Conservation (phyloP, 64 coral and sea anemone genomes). For the Pocillopora damicornis region DNA sequence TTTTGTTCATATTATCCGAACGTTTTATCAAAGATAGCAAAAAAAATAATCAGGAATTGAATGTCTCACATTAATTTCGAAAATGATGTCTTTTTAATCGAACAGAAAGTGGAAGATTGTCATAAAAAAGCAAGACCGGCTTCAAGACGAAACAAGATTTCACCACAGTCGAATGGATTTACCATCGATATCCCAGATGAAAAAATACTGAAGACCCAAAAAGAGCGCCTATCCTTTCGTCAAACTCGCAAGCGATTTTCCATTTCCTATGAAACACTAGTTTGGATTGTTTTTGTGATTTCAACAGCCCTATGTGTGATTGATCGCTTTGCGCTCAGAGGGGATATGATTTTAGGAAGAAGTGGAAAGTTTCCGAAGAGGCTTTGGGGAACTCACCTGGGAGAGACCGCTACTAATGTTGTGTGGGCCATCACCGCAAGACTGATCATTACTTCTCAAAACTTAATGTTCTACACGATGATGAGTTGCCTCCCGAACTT, state of each 20-base stretch:
- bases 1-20: no score
- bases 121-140: neutral
- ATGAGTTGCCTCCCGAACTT: constrained; percentile 62
- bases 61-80: neutral
- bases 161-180: neutral
- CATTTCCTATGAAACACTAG: constrained; percentile 46
- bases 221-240: neutral
- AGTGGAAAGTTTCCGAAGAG: constrained; percentile 28
- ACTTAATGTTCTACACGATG: constrained; percentile 65
- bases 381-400: constrained; percentile 47
- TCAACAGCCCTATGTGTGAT: constrained; percentile 27
- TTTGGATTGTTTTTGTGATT: constrained; percentile 38
- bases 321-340: constrained; percentile 47
- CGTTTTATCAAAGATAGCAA: neutral
- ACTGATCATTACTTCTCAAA: constrained; percentile 59
- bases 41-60: neutral
- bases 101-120: neutral
- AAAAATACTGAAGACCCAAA: neutral
- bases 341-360: constrained; percentile 42
- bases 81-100: neutral
- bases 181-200: constrained; percentile 9
- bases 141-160: neutral
- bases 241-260: constrained; percentile 5
- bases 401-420: constrained; percentile 45
- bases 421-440: constrained; percentile 64